phyloP scores from a whole-genome alignment of 2,797 vertebrate species.

The Coendou prehensilis region DNA sequence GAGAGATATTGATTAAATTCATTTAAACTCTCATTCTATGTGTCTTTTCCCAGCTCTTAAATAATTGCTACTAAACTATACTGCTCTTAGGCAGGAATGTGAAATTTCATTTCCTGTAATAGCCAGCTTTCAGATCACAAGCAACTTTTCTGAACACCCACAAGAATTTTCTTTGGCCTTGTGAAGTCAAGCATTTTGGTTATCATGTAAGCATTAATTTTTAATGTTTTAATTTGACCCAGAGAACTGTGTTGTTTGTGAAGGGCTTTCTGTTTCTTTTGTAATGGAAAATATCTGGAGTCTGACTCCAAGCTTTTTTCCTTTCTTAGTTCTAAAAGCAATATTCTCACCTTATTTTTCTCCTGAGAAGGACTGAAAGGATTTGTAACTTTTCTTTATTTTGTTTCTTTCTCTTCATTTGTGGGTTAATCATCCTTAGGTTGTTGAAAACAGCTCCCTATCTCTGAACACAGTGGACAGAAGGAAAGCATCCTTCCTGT shows the following conservation, averaged over 20 bases:
- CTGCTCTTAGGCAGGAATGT: conserved; percentile 17
- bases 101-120: conserved; percentile 73
- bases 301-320: background rate
- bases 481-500: conserved; percentile 2
- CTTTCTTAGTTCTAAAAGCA: conserved; percentile 58
- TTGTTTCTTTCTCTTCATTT: conserved; percentile 8
- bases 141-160: conserved; percentile 57
- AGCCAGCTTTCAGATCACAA: conserved; percentile 63
- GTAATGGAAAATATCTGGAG: conserved; percentile 39
- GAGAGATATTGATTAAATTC: conserved; percentile 2
- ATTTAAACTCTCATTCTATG: conserved; percentile 22
- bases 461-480: background rate
- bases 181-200: conserved; percentile 67
- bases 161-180: conserved; percentile 59
- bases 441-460: background rate
- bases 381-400: background rate
- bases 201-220: conserved; percentile 60
- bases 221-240: conserved; percentile 58
- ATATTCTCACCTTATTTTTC: conserved; percentile 40
- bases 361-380: conserved; percentile 33
- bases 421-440: background rate
- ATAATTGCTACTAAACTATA: conserved; percentile 56
- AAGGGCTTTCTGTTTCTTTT: conserved; percentile 35
- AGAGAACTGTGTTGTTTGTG: conserved; percentile 71
- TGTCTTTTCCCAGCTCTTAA: conserved; percentile 19